Conservation (phyloP, 2,888 invertebrate genomes). For the Melanophora roralis region DNA sequence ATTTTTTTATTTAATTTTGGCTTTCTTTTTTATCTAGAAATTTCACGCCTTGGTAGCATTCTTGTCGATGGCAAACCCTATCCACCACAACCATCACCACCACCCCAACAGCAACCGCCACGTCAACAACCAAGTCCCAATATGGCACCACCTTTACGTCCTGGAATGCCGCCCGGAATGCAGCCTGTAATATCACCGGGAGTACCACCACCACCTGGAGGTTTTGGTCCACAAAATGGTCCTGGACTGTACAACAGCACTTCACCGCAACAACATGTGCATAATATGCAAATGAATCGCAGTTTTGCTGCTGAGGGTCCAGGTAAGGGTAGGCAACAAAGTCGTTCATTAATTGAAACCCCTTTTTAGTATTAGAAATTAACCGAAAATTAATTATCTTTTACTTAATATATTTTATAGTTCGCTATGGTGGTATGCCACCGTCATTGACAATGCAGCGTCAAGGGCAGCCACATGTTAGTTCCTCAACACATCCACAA, state of each 20-base stretch:
- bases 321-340: conserved; percentile 70
- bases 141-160: conserved; percentile 76
- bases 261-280: conserved; percentile 73
- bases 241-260: conserved; percentile 76
- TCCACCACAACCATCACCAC: conserved; percentile 78
- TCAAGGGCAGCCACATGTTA: conserved; percentile 80
- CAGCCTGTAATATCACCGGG: conserved; percentile 74
- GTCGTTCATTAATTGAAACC: conserved; percentile 57
- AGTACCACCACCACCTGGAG: conserved; percentile 69
- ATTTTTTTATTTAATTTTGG: not conserved
- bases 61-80: conserved; percentile 90
- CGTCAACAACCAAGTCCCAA: conserved; percentile 76
- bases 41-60: conserved; percentile 87
- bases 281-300: conserved; percentile 75
- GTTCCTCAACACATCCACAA: conserved; percentile 82
- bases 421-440: conserved; percentile 76
- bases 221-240: conserved; percentile 73
- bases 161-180: conserved; percentile 75
- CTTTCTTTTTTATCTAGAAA: conserved; percentile 78
- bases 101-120: conserved; percentile 65
- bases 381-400: not conserved
- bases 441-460: conserved; percentile 75
- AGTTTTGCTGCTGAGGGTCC: conserved; percentile 74
- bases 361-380: conserved; percentile 48
- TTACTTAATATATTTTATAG: conserved; percentile 64